Base-by-base conservation (phyloP, 2,113 vertebrate species). In the Corythornis vintsioides region DNA sequence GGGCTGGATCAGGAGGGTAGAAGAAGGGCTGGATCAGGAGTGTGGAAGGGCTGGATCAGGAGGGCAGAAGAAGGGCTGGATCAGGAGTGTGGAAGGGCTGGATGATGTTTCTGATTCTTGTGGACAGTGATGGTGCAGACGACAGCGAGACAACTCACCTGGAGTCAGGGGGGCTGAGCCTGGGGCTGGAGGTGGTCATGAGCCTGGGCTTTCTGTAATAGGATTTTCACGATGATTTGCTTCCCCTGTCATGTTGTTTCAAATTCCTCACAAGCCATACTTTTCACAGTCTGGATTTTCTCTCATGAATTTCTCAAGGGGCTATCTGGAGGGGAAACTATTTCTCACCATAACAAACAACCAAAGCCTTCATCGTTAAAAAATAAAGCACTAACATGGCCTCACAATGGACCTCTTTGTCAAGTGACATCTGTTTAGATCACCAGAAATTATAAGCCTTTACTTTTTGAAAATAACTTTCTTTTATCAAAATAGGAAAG, bases 291-390 rank as follows among this genome's bases (percentile, higher is more conserved):
- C 93, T 96, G 95, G 93, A 78, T 95, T 94, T 96, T 93, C 95
- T 95, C 94, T 93, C 80, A 74, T 81, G 53, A 84, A 75, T 97
- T 96, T 96, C 96, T 95, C 93, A 92, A 93, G 90, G 92, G 96
- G 94, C 89, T 93, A 89, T 92, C 84, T 92, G 88, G 60, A 93
- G 83, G 89, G 93, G 52, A 96, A 95, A 92, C 81, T 96, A 84
- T 89, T 96, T 94, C 95, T 96, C 95, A 96, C 94, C 93, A 95
- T 95, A 92, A 93, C 89, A 94, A 95, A 95, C 95, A 95, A 95
- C 91, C 80, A 88, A 94, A 94, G 92, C 92, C 87, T 94, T 94
- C 93, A 92, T 95, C 38, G 5, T 94, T 93, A 88, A 93, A 89
- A 96, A 94, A 74, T 77, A 93, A 92, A 95, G 93, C 76, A 80